A percentile compares a stretch with the other conserved stretches of the same genome.
These are phyloP conservation scores for Eupithecia subfuscata DNA, from an alignment of 2,888 invertebrate species.

Conservation along the genomic window DNA sequence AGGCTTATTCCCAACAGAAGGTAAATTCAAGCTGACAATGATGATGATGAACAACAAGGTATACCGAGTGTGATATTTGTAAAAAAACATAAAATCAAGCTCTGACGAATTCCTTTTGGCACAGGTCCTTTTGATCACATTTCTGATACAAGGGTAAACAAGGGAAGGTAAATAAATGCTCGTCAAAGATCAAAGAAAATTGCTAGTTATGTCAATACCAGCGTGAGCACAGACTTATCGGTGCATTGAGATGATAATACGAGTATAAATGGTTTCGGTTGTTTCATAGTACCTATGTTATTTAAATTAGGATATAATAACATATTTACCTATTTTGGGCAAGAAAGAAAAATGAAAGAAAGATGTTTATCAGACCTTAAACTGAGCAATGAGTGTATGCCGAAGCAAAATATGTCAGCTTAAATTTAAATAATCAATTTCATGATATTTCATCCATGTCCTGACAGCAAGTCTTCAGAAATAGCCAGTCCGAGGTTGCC, in stretches of 20 bases:
- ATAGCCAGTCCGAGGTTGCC: background rate
- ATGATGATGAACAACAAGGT: too few species aligned
- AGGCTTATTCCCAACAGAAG: too few species aligned
- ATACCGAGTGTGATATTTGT: too few species aligned
- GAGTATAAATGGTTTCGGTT: background rate
- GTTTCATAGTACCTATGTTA: background rate
- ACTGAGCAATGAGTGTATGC: too few species aligned
- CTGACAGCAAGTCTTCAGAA: too few species aligned
- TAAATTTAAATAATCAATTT: too few species aligned
- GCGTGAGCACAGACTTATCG: background rate
- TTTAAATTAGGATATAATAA: background rate
- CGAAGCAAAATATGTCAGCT: too few species aligned
- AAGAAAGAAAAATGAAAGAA: background rate
- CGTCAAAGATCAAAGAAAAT: slow-evolving; percentile 29
- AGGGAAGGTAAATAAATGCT: slow-evolving; percentile 42
- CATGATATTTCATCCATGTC: background rate
- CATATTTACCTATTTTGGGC: background rate
- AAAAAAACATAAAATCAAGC: too few species aligned
- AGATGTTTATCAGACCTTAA: background rate
- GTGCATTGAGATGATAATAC: background rate
- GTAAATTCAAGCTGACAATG: too few species aligned
- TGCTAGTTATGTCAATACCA: slow-evolving; percentile 28
- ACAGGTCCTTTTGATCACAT: too few species aligned
- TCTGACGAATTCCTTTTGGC: too few species aligned
- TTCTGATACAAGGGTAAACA: too few species aligned